Percentiles rank a stretch among this genome's conserved stretches.
These are phyloP conservation scores for Hydrotaea cyrtoneurina DNA, from an alignment of 2,888 invertebrate genomes.

Conservation along the genomic window DNA sequence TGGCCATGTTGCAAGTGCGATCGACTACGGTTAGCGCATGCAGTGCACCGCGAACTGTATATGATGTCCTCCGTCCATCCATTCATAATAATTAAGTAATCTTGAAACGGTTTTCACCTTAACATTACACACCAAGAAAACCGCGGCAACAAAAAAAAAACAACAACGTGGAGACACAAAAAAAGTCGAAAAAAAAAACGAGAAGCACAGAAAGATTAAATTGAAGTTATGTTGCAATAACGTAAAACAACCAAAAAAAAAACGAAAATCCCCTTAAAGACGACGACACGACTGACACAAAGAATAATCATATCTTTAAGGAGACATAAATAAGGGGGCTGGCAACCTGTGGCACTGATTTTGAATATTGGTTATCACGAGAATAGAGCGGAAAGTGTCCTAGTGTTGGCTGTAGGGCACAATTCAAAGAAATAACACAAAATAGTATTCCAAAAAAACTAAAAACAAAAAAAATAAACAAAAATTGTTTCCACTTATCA, in stretches of 20 bases:
- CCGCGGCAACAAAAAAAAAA: slow-evolving; percentile 4
- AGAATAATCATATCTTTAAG: not conserved
- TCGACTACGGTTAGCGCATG: not conserved
- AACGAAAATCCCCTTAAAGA: slow-evolving; percentile 29
- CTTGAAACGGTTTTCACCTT: slow-evolving; percentile 66
- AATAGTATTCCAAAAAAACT: too few species aligned
- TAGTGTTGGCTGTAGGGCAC: too few species aligned
- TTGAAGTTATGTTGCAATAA: slow-evolving; percentile 44
- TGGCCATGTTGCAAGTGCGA: not conserved
- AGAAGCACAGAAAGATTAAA: slow-evolving; percentile 24
- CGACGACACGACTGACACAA: not conserved
- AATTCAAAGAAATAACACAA: too few species aligned
- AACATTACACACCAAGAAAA: slow-evolving; percentile 63
- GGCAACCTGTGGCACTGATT: not conserved
- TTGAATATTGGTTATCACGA: too few species aligned
- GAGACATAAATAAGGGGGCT: not conserved
- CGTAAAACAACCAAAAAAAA: slow-evolving; percentile 14
- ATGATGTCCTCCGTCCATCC: slow-evolving; percentile 41
- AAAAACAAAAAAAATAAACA: too few species aligned
- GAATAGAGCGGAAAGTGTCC: too few species aligned
- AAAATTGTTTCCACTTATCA: too few species aligned
- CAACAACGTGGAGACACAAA: not conserved
- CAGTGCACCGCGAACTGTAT: not conserved
- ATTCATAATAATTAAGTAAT: slow-evolving; percentile 67
- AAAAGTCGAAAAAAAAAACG: not conserved